Evolutionary conservation across 1,140 invertebrate genomes (phyloP), one percentile per base, ranked within the genome.

Genomic region (Micrasema minimum): DNA sequence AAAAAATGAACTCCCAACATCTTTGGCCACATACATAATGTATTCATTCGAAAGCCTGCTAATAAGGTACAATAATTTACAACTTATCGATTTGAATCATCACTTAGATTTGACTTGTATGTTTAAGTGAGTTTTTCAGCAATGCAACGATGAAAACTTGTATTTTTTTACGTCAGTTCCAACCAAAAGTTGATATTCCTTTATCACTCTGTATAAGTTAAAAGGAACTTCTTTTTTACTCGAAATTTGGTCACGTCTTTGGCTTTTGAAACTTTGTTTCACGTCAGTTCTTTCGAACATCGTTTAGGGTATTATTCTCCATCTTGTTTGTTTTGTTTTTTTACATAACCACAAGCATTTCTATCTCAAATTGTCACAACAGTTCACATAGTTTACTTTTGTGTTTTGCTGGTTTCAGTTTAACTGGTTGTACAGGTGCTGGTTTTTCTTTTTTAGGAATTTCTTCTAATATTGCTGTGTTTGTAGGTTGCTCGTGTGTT

Each of bases 311-410:
- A 31, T 31, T 31, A 4, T 31, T 31, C n/a, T 31, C 7, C 26
- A 31, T 31, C 26, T 31, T 7, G n/a, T 7, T 7, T 31, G 26
- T 4, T 4, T 7, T 38, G 14, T 68, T n/a, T n/a, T n/a, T n/a
- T 71, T 75, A 75, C 73, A 75, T 75, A 16, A 75, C 69, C 65
- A 75, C 73, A 51, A 75, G 45, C 73, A 75, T 75, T 23, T 75
- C 66, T 16, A 75, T 72, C 64, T 75, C 66, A 75, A 72, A 75
- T 72, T 72, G 73, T 75, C 73, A 75, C 73, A 75, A 75, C 4
- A 75, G 53, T 70, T 75, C 73, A 72, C 73, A 75, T 1, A 75
- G 73, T 64, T 75, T 75, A 31, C 73, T 75, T 55, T 75, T 75
- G 62, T 75, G 73, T 46, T 75, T 75, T 3, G 66, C n/a, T 14